phyloP scores from a whole-genome alignment of 2,113 vertebrate species.

The Clarias macrocephalus region DNA sequence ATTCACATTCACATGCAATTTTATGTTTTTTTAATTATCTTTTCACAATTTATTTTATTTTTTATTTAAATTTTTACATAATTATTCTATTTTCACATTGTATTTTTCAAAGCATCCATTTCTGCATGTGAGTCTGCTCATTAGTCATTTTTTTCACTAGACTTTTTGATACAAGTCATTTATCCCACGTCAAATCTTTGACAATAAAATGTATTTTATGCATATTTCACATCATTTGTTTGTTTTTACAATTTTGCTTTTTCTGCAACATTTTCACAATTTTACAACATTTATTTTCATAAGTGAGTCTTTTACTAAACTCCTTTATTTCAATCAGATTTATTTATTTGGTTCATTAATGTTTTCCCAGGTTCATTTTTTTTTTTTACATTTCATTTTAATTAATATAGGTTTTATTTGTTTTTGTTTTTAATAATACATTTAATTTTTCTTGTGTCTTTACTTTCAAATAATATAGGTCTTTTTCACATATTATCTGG shows the following conservation, averaged over 20 bases:
- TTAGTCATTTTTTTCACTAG: not conserved
- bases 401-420: not conserved
- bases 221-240: not conserved
- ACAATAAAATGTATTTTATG: not conserved
- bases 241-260: not conserved
- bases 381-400: not conserved
- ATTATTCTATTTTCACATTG: not conserved
- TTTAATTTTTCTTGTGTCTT: not conserved
- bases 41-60: not conserved
- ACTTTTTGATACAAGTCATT: not conserved
- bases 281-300: not conserved
- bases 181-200: not conserved
- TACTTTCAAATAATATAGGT: not conserved
- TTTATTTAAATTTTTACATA: not conserved
- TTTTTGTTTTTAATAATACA: too few species aligned
- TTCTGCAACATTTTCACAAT: too few species aligned
- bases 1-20: not conserved
- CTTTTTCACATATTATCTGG: not conserved
- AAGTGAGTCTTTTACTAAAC: not conserved
- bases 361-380: not conserved
- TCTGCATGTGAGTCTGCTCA: not conserved
- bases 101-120: not conserved
- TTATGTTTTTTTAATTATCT: not conserved
- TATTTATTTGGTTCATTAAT: not conserved
- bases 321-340: not conserved